phyloP scores from a whole-genome alignment of 2,113 vertebrate species.

The Nipponia nippon region DNA sequence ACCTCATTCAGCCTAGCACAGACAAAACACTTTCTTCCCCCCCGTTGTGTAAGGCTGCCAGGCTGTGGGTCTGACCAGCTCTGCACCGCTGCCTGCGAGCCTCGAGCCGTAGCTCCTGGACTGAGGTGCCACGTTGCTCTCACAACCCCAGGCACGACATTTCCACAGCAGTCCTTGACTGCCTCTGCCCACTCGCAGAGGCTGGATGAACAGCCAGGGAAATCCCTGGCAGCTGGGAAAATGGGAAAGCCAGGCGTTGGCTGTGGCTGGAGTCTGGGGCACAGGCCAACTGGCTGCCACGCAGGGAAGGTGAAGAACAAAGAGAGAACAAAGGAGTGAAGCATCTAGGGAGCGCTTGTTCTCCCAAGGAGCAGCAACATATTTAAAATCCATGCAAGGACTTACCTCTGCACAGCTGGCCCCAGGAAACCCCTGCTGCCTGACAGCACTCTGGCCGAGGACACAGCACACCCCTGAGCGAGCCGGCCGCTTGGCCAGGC shows the following conservation, averaged over 20 bases:
- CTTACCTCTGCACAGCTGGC: neutral
- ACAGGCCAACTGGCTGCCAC: neutral
- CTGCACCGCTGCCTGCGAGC: neutral
- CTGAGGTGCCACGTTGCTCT: neutral
- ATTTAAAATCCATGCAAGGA: neutral
- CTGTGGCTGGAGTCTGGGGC: neutral
- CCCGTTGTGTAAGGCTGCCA: neutral
- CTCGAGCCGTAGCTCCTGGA: neutral
- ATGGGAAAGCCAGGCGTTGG: rapidly evolving
- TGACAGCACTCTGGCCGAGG: neutral
- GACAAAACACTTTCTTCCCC: too few relatives aligned
- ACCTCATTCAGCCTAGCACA: neutral
- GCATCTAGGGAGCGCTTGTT: neutral
- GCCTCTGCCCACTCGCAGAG: neutral
- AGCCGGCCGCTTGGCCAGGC: too few relatives aligned
- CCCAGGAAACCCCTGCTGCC: neutral
- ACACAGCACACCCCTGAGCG: neutral
- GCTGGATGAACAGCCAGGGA: neutral
- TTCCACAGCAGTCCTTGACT: rapidly evolving
- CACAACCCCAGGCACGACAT: too few relatives aligned
- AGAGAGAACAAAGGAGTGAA: neutral
- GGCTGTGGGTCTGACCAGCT: neutral
- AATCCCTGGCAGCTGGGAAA: neutral
- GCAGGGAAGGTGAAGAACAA: neutral
- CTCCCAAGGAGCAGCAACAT: neutral